Evolutionary conservation across 2,113 vertebrate species (phyloP).

Genomic region (Trichechus manatus): DNA sequence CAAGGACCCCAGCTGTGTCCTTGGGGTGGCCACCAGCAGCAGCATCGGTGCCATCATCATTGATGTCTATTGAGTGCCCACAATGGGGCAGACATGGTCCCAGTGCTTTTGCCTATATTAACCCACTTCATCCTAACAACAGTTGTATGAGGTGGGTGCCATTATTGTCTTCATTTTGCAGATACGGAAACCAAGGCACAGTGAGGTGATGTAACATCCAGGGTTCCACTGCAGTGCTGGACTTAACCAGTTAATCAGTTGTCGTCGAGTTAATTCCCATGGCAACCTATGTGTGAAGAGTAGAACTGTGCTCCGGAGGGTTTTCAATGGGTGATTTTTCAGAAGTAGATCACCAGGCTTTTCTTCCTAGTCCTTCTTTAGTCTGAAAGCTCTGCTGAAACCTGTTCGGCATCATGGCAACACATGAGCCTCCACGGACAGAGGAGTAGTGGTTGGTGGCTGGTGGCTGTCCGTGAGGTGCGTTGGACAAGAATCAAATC

Average conservation of each 20-base stretch:
- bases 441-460: neutral
- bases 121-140: neutral
- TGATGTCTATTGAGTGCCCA: neutral
- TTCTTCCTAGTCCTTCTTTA: neutral
- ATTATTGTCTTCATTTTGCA: rapidly evolving
- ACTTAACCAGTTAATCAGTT: neutral
- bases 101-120: neutral
- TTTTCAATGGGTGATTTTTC: neutral
- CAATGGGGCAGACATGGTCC: rapidly evolving
- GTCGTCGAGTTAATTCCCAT: neutral
- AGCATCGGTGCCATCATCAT: rapidly evolving
- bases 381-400: neutral
- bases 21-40: rapidly evolving
- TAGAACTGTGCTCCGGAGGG: neutral
- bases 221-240: neutral
- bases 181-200: neutral
- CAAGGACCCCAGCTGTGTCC: neutral
- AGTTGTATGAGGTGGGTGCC: rapidly evolving
- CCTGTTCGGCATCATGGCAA: neutral
- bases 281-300: neutral
- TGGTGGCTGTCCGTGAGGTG: neutral
- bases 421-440: neutral
- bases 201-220: rapidly evolving
- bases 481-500: neutral
- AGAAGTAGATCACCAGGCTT: neutral